These are phyloP conservation scores for Smutsia gigantea DNA, from an alignment of 2,797 vertebrate species.

Conservation along the genomic window DNA sequence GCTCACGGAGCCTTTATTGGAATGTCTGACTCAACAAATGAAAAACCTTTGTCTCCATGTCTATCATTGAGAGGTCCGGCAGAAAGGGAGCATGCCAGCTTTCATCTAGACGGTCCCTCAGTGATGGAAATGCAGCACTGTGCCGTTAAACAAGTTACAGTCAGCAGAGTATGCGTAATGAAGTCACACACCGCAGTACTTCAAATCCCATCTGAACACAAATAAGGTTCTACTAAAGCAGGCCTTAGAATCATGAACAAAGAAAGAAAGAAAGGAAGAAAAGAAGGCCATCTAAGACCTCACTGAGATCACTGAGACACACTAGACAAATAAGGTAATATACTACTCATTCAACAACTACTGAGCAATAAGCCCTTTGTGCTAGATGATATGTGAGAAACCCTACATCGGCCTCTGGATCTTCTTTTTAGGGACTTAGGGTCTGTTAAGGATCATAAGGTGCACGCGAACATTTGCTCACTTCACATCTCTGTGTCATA, in stretches of 20 bases:
- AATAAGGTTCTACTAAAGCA: neutral
- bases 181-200: conserved; percentile 54
- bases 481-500: no score
- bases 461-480: neutral
- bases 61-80: neutral
- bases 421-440: neutral
- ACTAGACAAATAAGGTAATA: neutral
- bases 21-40: neutral
- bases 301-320: neutral
- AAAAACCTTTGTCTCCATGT: conserved; percentile 34
- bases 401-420: neutral
- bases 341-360: neutral
- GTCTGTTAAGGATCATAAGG: neutral
- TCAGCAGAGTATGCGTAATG: neutral
- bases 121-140: conserved; percentile 13
- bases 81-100: neutral
- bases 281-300: conserved; percentile 29
- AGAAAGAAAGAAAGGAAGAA: neutral
- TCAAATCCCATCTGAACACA: conserved; percentile 28
- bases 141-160: conserved; percentile 14
- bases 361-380: neutral
- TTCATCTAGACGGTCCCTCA: neutral
- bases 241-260: neutral
- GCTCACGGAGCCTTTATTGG: neutral
- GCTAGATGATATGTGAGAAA: neutral